These are phyloP conservation scores for Lithobius niger DNA, from an alignment of 1,140 invertebrate genomes.

Conservation along the genomic window DNA sequence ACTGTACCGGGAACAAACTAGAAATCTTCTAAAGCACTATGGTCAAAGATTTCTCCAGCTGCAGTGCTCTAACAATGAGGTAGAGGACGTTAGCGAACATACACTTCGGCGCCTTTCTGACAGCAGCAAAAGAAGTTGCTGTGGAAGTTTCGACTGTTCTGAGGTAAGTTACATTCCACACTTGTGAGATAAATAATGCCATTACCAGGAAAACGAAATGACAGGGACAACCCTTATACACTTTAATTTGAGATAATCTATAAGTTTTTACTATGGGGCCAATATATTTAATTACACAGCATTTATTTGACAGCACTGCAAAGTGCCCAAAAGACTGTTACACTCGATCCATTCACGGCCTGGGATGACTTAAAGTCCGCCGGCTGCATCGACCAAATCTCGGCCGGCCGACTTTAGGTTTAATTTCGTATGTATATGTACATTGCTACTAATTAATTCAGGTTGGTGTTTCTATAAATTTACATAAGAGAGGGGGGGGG, in stretches of 20 bases:
- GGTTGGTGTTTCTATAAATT: too few species aligned
- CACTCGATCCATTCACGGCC: too few species aligned
- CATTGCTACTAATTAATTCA: too few species aligned
- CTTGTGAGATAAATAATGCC: background rate
- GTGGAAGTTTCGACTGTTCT: background rate
- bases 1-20: background rate
- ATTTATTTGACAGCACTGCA: too few species aligned
- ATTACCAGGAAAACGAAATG: background rate
- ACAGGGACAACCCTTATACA: background rate
- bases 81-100: background rate
- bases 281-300: too few species aligned
- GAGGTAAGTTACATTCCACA: background rate
- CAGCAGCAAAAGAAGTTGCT: background rate
- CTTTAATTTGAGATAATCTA: background rate
- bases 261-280: too few species aligned
- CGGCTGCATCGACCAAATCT: too few species aligned
- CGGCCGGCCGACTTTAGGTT: too few species aligned
- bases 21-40: background rate
- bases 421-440: too few species aligned
- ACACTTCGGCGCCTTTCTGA: background rate
- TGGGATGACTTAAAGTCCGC: too few species aligned
- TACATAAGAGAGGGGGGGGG: too few species aligned
- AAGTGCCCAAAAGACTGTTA: too few species aligned
- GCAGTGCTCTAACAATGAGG: background rate
- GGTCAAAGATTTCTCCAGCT: background rate